Conservation (phyloP, 2,113 vertebrate species). For the Ptilonorhynchus violaceus region DNA sequence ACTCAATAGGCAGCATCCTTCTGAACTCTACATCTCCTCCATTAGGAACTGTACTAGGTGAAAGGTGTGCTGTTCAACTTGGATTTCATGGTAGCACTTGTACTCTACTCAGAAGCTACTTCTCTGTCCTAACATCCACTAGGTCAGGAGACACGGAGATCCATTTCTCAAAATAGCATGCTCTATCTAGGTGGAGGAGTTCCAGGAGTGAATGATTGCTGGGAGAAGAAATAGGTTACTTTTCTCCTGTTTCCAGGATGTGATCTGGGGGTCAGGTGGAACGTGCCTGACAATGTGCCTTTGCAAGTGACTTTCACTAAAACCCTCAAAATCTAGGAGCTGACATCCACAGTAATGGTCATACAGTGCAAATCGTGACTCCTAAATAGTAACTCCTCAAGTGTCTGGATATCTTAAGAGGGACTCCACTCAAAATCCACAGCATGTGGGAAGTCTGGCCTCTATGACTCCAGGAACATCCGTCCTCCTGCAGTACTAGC, state of each 20-base stretch:
- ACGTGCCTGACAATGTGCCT: background rate
- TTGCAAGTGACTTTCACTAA: background rate
- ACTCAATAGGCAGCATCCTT: background rate
- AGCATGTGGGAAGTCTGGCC: accelerated
- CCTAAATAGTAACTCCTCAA: background rate
- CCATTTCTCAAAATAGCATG: conserved; percentile 30
- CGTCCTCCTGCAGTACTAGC: background rate
- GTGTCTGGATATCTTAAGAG: background rate
- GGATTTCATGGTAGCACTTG: background rate
- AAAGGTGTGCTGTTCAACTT: background rate
- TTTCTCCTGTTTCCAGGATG: background rate
- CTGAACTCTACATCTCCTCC: background rate
- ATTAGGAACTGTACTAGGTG: background rate
- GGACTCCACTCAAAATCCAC: background rate
- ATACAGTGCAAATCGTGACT: background rate
- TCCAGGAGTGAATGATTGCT: background rate
- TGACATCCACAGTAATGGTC: background rate
- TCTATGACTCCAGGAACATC: accelerated
- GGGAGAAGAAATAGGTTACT: background rate
- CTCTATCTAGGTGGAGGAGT: background rate
- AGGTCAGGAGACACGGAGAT: background rate
- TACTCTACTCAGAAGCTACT: background rate
- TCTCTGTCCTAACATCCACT: background rate
- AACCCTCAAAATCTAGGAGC: background rate
- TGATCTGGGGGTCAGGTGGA: background rate